Base-by-base conservation (phyloP, 2,888 invertebrate genomes). In the Heliconius sara region DNA sequence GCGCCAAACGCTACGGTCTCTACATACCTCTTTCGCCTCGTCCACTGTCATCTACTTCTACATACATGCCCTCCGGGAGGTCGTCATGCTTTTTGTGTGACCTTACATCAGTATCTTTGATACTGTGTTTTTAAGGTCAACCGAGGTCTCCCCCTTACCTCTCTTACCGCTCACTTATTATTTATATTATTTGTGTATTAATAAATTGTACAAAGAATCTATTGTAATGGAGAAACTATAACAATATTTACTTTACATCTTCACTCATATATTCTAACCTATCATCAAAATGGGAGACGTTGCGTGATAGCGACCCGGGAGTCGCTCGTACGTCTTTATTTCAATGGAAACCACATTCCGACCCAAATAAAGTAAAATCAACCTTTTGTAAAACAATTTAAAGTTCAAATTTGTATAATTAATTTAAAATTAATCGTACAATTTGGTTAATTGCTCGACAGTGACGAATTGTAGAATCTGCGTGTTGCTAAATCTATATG, bases 401-500 rank as follows among this genome's bases (percentile, higher is more conserved):
- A 81, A 84, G 86, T 83, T 76, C 78, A 85, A 75, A 68, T 67
- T 82, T 77, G 75, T 65, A 30, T 82, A 79, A 73, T 78, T 75
- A 82, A 85, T 86, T 83, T 81, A 86, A 85, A 82, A 79, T 86
- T 84, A 81, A 81, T 79, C 78, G 83, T 81, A 83, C 84, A 87
- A 86, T 82, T 86, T 86, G 88, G 84, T 89, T 92, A 93, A 94
- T 91, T 91, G 91, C 87, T 88, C 86, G 88, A 90, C 91, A 88
- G 89, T 91, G 92, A 93, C 91, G 91, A 90, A 92, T 91, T 87
- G 88, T 91, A 86, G 88, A 88, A 88, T 87, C 87, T 86, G 89
- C 89, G 90, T 91, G 91, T 87, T 91, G 92, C 89, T 91, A 92
- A 93, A 92, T 92, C 91, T 89, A 91, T 91, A 88, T 91, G 91